Evolutionary conservation across 2,888 invertebrate species (phyloP), one percentile per base, ranked within the genome.

Genomic region (Drosophila nr. fundita): DNA sequence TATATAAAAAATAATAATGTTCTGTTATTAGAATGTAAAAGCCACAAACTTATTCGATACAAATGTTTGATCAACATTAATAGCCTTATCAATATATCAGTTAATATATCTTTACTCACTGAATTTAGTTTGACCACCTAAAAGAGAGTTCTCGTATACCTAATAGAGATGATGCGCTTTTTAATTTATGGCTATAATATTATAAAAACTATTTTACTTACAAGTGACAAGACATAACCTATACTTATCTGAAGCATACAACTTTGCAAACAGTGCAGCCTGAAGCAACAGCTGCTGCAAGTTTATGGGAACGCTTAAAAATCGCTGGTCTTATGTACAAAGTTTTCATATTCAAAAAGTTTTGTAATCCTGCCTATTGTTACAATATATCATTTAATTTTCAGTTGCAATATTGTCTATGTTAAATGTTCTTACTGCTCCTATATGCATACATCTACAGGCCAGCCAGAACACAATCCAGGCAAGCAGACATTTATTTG

Each of bases 401-500:
- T n/a, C 53, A 64, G 42, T 57, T 55, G 59, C 62, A 57, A 61
- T 62, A 36, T 50, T 58, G 38, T 34, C 24, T 50, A 40, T 38
- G 40, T 54, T 36, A 29, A 21, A 42, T n/a, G 2, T n/a, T 0
- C 18, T 38, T 38, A 18, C 15, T 21, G 21, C 13, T 45, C 21
- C 13, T 7, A 27, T 7, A 27, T n/a, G 11, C 0, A 49, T 11
- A 49, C 18, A 29, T 24, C 5, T 11, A 36, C 18, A 21, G 24
- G 10, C 53, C 52, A 32, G 32, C 29, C 10, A 11, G 54, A 52
- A 62, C 27, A 45, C 54, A 64, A 70, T 60, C 74, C 66, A 42
- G 50, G 45, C 79, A 73, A 78, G 82, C 82, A 78, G 27, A 45
- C 45, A 15, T 54, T 78, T 79, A 79, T 82, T 73, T 78, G 58